These are phyloP conservation scores for Clytia hemisphaerica DNA, from an alignment of 30 jellyfish, hydroid and myxozoan genomes.

Conservation along the genomic window DNA sequence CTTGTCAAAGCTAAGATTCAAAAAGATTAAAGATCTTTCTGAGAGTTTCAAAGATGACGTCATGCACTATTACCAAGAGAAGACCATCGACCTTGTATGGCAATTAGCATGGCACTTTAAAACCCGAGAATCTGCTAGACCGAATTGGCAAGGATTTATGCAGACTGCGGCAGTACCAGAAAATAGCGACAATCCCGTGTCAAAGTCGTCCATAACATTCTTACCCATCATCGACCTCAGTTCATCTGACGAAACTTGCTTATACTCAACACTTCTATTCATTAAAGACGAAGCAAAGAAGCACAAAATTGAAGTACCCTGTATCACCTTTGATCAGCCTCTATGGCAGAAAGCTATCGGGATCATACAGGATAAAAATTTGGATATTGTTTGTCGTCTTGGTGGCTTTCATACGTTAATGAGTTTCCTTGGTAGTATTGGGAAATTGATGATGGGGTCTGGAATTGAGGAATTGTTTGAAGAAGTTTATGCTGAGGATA, in stretches of 20 bases:
- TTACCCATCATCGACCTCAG: slow-evolving; percentile 31
- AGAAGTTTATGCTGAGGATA: slow-evolving; percentile 25
- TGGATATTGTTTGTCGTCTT: slow-evolving; percentile 25
- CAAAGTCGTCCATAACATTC: background rate
- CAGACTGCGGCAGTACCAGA: slow-evolving; percentile 21
- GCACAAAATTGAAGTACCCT: slow-evolving; percentile 28
- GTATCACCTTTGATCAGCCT: slow-evolving; percentile 44
- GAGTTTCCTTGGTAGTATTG: slow-evolving; percentile 38
- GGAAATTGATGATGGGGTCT: slow-evolving; percentile 22
- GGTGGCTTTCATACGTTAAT: slow-evolving; percentile 40
- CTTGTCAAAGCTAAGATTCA: background rate
- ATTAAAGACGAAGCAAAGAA: slow-evolving; percentile 14
- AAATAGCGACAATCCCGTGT: background rate
- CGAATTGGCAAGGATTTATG: slow-evolving; percentile 54
- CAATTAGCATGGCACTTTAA: slow-evolving; percentile 19
- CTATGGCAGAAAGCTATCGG: slow-evolving; percentile 35
- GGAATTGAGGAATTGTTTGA: slow-evolving; percentile 30
- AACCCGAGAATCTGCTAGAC: slow-evolving; percentile 4
- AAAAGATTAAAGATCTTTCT: background rate
- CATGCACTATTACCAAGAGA: background rate
- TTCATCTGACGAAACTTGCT: no score
- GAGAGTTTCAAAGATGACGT: background rate
- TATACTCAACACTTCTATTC: slow-evolving; percentile 22
- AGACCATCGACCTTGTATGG: slow-evolving; percentile 23
- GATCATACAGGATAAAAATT: slow-evolving; percentile 8